phyloP scores from a whole-genome alignment of 1,140 invertebrate species.

The Danaus plexippus region DNA sequence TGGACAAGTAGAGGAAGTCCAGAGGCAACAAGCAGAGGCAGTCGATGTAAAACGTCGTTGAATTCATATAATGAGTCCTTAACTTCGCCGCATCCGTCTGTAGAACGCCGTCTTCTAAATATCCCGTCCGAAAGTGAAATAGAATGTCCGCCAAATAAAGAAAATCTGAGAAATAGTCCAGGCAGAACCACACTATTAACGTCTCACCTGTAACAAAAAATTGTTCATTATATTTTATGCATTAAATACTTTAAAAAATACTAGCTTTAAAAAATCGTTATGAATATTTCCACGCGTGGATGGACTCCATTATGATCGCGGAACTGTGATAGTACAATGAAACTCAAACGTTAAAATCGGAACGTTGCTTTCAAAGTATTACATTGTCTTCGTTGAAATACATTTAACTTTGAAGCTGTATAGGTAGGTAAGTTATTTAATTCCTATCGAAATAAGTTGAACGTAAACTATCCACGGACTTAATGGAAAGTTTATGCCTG shows the following conservation, averaged over 20 bases:
- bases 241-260: too few species aligned
- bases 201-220: conserved; percentile 81
- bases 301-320: too few species aligned
- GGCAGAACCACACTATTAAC: conserved; percentile 93
- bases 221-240: too few species aligned
- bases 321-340: conserved; percentile 25
- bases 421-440: conserved; percentile 50
- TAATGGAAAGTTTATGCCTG: conserved; percentile 31
- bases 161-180: conserved; percentile 97
- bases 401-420: conserved; percentile 52
- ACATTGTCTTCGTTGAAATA: conserved; percentile 37
- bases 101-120: conserved; percentile 95
- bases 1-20: conserved; percentile 98
- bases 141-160: conserved; percentile 96
- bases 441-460: conserved; percentile 39
- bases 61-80: conserved; percentile 98
- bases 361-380: conserved; percentile 38
- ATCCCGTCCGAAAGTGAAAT: conserved; percentile 97
- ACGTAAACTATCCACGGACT: conserved; percentile 37
- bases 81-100: conserved; percentile 96
- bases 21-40: conserved; percentile 96
- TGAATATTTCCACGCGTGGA: background rate
- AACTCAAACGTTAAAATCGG: conserved; percentile 30
- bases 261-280: conserved; percentile 6
- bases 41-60: conserved; percentile 98